These are phyloP conservation scores for Nephrocerus scutellatus DNA, from an alignment of 2,888 invertebrate genomes.

Conservation along the genomic window DNA sequence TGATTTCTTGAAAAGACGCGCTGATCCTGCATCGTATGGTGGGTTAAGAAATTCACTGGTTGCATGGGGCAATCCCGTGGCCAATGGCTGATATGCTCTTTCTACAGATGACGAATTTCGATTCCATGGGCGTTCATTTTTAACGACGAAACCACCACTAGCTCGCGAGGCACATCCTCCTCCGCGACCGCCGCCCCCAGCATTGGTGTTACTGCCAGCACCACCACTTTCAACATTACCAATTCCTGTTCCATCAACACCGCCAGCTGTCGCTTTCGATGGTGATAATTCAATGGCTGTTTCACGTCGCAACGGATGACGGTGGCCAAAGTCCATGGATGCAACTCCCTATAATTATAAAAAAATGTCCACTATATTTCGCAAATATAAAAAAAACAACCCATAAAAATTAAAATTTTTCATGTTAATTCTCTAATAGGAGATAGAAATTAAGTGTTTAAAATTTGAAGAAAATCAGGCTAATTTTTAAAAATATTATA, in stretches of 20 bases:
- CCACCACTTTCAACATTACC: conserved; percentile 22
- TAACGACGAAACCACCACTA: conserved; percentile 32
- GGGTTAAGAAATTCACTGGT: conserved; percentile 44
- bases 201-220: conserved; percentile 19
- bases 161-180: conserved; percentile 3
- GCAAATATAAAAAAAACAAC: too few relatives aligned
- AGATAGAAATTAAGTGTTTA: neutral
- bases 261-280: conserved; percentile 38
- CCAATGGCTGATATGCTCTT: conserved; percentile 37
- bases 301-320: conserved; percentile 44
- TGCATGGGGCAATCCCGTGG: conserved; percentile 34
- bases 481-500: neutral
- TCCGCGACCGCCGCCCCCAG: conserved; percentile 15
- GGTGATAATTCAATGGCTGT: conserved; percentile 47
- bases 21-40: conserved; percentile 33
- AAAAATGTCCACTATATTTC: neutral
- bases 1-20: conserved; percentile 43
- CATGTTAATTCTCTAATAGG: neutral
- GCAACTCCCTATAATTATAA: conserved; percentile 30
- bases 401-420: too few relatives aligned
- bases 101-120: conserved; percentile 42
- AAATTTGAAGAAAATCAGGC: neutral
- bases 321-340: conserved; percentile 42
- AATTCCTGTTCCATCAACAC: conserved; percentile 31
- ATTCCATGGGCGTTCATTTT: conserved; percentile 39